phyloP scores from a whole-genome alignment of 1,140 invertebrate genomes.

The Cephus cinctus region DNA sequence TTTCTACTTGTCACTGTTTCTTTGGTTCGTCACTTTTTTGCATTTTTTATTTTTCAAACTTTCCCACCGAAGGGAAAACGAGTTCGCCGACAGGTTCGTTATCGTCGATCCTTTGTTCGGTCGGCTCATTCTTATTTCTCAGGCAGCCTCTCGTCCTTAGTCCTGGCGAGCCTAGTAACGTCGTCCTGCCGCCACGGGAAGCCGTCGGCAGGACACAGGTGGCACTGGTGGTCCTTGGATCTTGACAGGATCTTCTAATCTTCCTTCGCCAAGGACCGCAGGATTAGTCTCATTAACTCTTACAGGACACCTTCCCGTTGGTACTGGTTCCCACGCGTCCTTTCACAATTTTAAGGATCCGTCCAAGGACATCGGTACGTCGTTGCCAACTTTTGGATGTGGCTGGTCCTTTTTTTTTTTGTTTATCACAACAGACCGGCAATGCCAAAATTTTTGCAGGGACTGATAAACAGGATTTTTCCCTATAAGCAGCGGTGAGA shows the following conservation, averaged over 20 bases:
- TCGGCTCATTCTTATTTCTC: not conserved
- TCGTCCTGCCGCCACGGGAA: too few relatives aligned
- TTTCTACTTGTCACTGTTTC: too few relatives aligned
- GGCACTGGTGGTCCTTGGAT: conserved; percentile 27
- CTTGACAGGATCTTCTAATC: conserved; percentile 40
- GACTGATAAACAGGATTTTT: too few relatives aligned
- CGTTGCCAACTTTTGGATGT: too few relatives aligned
- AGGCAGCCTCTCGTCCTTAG: conserved; percentile 4
- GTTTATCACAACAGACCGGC: not conserved
- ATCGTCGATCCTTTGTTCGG: conserved; percentile 41
- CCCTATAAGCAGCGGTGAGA: too few relatives aligned
- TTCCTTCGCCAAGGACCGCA: conserved; percentile 27
- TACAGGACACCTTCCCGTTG: conserved; percentile 20
- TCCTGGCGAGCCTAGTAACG: too few relatives aligned
- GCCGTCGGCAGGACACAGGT: conserved; percentile 40
- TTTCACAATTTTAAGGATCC: conserved; percentile 2
- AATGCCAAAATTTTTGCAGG: not conserved
- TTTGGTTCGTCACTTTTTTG: too few relatives aligned
- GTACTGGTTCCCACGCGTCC: conserved; percentile 40
- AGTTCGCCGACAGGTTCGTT: conserved; percentile 49
- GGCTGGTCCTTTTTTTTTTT: not conserved
- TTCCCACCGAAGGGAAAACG: conserved; percentile 30
- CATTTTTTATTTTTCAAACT: too few relatives aligned
- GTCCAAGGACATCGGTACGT: too few relatives aligned
- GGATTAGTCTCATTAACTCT: conserved; percentile 54